Evolutionary conservation across 30 jellyfish, hydroid and myxozoan species (phyloP).

Genomic region (Turritopsis rubra): DNA sequence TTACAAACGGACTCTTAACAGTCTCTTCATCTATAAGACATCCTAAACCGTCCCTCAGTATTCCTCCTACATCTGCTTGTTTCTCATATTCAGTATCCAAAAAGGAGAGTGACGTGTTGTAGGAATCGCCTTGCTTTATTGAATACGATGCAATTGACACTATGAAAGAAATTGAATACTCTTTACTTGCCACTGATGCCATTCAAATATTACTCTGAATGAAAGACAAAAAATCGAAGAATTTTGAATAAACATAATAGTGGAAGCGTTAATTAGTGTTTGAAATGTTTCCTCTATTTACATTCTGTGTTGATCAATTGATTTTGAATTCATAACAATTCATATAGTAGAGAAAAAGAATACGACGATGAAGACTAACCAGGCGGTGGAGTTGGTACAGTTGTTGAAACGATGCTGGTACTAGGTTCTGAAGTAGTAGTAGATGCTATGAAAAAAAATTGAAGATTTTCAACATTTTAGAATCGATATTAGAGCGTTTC

Average conservation of each 20-base stretch:
- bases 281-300: too few relatives aligned
- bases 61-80: background rate
- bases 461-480: background rate
- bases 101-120: background rate
- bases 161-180: too few relatives aligned
- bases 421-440: background rate
- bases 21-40: background rate
- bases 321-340: too few relatives aligned
- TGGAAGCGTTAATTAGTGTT: too few relatives aligned
- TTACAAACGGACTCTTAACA: background rate
- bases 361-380: background rate
- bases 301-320: too few relatives aligned
- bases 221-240: too few relatives aligned
- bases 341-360: too few relatives aligned
- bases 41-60: background rate
- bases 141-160: background rate
- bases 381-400: background rate
- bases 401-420: background rate
- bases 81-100: background rate
- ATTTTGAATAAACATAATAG: too few relatives aligned
- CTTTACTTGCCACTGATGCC: too few relatives aligned
- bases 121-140: background rate
- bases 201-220: too few relatives aligned
- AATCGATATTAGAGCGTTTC: background rate
- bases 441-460: background rate